These are phyloP conservation scores for Coelinius sp. DNA, from an alignment of 2,888 invertebrate genomes.

Conservation along the genomic window DNA sequence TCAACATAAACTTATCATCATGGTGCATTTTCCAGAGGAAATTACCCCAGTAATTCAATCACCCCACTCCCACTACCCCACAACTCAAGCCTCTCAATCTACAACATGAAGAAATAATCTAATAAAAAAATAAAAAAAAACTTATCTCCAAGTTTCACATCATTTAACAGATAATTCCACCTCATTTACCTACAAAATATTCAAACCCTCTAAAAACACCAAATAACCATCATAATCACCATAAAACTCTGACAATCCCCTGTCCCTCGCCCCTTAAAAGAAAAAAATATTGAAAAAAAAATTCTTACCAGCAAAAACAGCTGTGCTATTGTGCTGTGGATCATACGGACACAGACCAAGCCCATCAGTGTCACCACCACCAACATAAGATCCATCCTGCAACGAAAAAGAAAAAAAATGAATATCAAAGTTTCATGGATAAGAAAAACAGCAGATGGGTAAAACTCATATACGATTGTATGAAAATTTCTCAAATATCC, in stretches of 20 bases:
- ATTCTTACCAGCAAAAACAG: slow-evolving; percentile 80
- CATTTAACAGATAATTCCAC: neutral
- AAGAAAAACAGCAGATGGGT: neutral
- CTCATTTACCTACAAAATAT: neutral
- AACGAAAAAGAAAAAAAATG: slow-evolving; percentile 58
- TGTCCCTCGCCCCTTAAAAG: neutral
- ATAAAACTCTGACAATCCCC: slow-evolving; percentile 8
- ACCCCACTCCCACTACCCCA: too few relatives aligned
- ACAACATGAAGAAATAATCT: too few relatives aligned
- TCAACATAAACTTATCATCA: neutral
- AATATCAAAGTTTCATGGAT: slow-evolving; percentile 11
- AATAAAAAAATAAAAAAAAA: neutral
- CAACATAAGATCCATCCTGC: slow-evolving; percentile 71
- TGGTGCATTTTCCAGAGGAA: neutral
- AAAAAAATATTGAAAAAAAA: neutral
- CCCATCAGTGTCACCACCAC: slow-evolving; percentile 83
- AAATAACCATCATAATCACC: slow-evolving; percentile 15
- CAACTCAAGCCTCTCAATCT: too few relatives aligned
- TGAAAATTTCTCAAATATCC: slow-evolving; percentile 7
- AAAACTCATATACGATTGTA: neutral
- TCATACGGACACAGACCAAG: slow-evolving; percentile 93
- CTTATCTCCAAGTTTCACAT: neutral
- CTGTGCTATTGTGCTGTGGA: slow-evolving; percentile 96
- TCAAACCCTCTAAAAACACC: neutral
- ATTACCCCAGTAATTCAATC: neutral